phyloP scores from a whole-genome alignment of 2,888 invertebrate genomes.

The Yponomeuta plumbellus region DNA sequence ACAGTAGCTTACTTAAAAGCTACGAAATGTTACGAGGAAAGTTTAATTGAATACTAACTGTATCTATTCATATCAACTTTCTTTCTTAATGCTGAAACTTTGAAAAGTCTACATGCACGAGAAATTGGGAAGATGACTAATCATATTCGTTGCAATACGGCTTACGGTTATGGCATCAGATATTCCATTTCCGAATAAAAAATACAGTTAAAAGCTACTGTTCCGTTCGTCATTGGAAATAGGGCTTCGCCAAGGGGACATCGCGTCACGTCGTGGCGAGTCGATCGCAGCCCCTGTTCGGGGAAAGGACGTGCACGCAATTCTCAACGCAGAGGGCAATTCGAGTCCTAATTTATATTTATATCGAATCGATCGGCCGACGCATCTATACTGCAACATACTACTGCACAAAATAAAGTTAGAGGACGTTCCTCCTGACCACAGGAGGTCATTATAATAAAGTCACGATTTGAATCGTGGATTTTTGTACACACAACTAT shows the following conservation, averaged over 20 bases:
- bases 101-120: too few relatives aligned
- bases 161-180: not conserved
- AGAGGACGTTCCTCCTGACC: too few relatives aligned
- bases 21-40: too few relatives aligned
- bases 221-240: conserved; percentile 23
- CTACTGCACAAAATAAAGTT: conserved; percentile 19
- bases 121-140: too few relatives aligned
- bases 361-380: not conserved
- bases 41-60: too few relatives aligned
- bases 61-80: too few relatives aligned
- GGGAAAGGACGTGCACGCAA: conserved; percentile 54
- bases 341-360: conserved; percentile 4
- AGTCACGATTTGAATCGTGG: too few relatives aligned
- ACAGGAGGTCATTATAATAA: too few relatives aligned
- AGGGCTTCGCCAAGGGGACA: conserved; percentile 40
- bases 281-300: conserved; percentile 46
- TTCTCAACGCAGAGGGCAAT: conserved; percentile 39
- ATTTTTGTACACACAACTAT: too few relatives aligned
- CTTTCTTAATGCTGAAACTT: too few relatives aligned
- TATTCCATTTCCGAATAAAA: not conserved
- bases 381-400: conserved; percentile 16
- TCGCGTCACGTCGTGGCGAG: conserved; percentile 46
- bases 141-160: not conserved
- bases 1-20: too few relatives aligned
- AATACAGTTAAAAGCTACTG: conserved; percentile 22